Base-by-base conservation (phyloP, 2,888 invertebrate genomes). In the Sminthurides aquaticus region DNA sequence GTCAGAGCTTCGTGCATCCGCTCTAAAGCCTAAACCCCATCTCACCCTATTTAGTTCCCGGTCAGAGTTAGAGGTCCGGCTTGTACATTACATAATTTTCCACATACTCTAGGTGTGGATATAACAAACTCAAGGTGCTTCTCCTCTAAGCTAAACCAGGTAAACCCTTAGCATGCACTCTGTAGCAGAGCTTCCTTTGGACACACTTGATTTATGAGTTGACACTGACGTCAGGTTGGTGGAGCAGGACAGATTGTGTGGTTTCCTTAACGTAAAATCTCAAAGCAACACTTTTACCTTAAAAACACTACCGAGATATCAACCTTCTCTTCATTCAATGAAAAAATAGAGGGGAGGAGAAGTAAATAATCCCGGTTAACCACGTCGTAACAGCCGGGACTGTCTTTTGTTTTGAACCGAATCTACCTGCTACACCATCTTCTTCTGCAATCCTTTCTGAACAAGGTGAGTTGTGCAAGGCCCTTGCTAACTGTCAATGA, bases 181-280 rank as follows among this genome's bases (percentile, higher is more conserved):
- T n/a, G n/a, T n/a, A n/a, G n/a, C n/a, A n/a, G n/a, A n/a, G n/a
- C n/a, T n/a, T n/a, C n/a, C 43, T 15, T 34, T 15, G 43, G 43
- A 34, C 57, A 57, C 63, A 28, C 49, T 57, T 63, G 49, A 63
- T 63, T 63, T 63, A 63, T 63, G 63, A 63, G 26, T 63, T 63
- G 63, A 63, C 63, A 63, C 63, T 63, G n/a, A 18, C 20, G 63
- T 63, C 63, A 63, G 57, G 49, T 60, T 34, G 43, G 43, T 34
- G 43, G 43, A 34, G 43, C 15, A 34, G 43, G 43, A 34, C 43
- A 34, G 43, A 15, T 11, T 34, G 5, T 34, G 43, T 34, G 43
- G 43, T 34, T 34, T 34, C 43, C 43, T 34, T 15, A 15, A n/a
- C n/a, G n/a, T n/a, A n/a, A n/a, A n/a, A n/a, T n/a, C 43, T 15